Conservation (phyloP, 1,140 invertebrate species). For the Trichonephila inaurata region DNA sequence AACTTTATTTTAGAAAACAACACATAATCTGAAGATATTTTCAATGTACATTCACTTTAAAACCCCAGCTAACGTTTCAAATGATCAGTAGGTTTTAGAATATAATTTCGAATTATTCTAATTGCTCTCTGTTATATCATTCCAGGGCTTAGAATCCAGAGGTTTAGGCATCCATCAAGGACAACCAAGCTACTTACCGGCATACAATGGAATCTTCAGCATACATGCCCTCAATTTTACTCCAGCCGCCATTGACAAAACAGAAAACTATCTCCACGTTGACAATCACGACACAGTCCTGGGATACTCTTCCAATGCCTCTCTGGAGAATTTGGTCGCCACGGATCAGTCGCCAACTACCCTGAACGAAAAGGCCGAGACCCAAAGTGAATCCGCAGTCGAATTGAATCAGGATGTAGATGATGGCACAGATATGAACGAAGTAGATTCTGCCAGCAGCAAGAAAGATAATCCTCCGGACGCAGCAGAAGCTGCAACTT, state of each 20-base stretch:
- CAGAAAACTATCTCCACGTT: conserved; percentile 25
- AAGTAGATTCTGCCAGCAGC: conserved; percentile 29
- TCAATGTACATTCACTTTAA: background rate
- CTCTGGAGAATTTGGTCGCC: background rate
- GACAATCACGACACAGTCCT: conserved; percentile 15
- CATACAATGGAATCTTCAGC: conserved; percentile 69
- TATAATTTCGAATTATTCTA: too few species aligned
- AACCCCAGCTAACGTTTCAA: background rate
- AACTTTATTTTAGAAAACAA: too few species aligned
- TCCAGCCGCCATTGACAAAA: conserved; percentile 43
- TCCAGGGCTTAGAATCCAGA: conserved; percentile 54
- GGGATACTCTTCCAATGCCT: conserved; percentile 1
- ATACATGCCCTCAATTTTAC: conserved; percentile 70
- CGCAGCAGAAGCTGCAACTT: background rate
- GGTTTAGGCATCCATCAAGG: conserved; percentile 51
- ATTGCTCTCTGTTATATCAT: background rate
- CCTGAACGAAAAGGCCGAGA: background rate
- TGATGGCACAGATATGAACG: conserved; percentile 25
- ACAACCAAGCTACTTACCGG: conserved; percentile 57
- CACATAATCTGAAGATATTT: too few species aligned
- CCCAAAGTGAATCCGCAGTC: background rate
- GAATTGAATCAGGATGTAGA: conserved; percentile 13
- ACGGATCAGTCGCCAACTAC: background rate
- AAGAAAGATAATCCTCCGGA: conserved; percentile 10
- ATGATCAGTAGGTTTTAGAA: too few species aligned